phyloP scores from a whole-genome alignment of 2,113 vertebrate species.

The Erythrolamprus reginae region DNA sequence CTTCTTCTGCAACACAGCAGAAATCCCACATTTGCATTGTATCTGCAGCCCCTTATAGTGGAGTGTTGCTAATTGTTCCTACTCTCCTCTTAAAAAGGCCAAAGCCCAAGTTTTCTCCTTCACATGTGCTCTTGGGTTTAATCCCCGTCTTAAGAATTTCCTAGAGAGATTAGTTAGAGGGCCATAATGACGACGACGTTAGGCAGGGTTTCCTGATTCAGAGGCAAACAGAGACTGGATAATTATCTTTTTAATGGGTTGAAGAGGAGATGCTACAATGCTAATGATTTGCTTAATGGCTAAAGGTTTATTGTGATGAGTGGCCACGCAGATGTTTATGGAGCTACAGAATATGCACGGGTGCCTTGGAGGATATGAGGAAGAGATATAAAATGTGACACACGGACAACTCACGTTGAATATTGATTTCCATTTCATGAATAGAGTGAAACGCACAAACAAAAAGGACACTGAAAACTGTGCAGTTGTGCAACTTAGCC shows the following conservation, averaged over 20 bases:
- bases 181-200: too few species aligned
- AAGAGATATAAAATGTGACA: not conserved
- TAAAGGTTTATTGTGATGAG: not conserved
- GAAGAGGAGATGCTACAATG: not conserved
- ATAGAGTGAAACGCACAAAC: not conserved
- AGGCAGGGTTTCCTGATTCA: not conserved
- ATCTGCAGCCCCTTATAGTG: not conserved
- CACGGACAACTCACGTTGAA: not conserved
- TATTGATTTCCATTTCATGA: not conserved
- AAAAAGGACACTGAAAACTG: not conserved
- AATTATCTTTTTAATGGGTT: not conserved
- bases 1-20: not conserved
- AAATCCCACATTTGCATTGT: not conserved
- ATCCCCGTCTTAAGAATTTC: not conserved
- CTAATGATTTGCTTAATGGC: not conserved
- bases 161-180: not conserved
- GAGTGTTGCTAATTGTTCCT: not conserved
- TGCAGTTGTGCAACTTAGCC: not conserved
- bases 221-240: not conserved
- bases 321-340: too few species aligned
- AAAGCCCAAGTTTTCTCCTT: slow-evolving; percentile 5
- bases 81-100: not conserved
- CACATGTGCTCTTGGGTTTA: not conserved
- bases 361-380: not conserved
- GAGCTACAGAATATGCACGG: not conserved